Conservation (phyloP, 2,797 vertebrate species). For the Cirrhinus mrigala region DNA sequence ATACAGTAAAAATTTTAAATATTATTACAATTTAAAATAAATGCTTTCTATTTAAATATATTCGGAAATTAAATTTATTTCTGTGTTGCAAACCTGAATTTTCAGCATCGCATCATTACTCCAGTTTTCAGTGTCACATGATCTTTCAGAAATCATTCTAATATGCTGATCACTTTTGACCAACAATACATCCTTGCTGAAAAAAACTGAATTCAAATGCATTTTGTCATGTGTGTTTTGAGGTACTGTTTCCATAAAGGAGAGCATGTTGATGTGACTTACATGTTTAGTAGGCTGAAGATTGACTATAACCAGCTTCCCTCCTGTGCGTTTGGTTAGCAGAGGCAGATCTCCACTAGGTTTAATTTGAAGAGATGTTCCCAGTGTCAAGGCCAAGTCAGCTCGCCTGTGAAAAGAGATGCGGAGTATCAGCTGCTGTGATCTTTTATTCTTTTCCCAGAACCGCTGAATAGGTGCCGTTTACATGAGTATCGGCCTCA, state of each 20-base stretch:
- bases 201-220: not conserved
- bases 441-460: not conserved
- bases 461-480: not conserved
- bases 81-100: not conserved
- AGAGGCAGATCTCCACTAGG: conserved; percentile 94
- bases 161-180: not conserved
- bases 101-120: not conserved
- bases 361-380: conserved; percentile 96
- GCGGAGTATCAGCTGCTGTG: not conserved
- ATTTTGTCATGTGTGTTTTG: not conserved
- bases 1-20: not conserved
- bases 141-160: not conserved
- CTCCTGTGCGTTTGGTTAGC: conserved; percentile 92
- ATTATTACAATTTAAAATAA: not conserved
- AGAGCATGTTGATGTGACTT: conserved; percentile 67
- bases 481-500: not conserved
- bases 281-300: conserved; percentile 96
- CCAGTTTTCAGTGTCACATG: not conserved
- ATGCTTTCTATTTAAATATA: not conserved
- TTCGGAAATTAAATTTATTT: not conserved
- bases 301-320: conserved; percentile 92
- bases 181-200: not conserved
- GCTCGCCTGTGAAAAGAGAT: conserved; percentile 81
- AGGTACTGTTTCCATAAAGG: not conserved
- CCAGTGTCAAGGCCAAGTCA: conserved; percentile 91